These are phyloP conservation scores for Agapornis roseicollis DNA, from an alignment of 2,113 vertebrate genomes.

Conservation along the genomic window DNA sequence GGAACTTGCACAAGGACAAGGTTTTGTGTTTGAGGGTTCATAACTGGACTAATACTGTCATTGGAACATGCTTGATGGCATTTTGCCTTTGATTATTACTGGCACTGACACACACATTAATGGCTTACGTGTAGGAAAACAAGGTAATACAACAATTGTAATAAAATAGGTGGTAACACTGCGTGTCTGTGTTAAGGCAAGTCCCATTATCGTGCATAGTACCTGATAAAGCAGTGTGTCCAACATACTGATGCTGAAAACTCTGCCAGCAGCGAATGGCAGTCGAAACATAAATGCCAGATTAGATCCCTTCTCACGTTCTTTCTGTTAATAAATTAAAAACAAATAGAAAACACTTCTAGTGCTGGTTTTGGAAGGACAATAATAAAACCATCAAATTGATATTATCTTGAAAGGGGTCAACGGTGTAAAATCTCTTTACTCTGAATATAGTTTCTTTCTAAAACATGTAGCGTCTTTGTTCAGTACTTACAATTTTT, in stretches of 20 bases:
- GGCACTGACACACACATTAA: rapidly evolving
- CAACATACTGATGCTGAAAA: constrained; percentile 90
- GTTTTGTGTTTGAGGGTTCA: background rate
- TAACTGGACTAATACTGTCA: background rate
- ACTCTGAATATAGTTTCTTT: background rate
- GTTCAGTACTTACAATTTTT: background rate
- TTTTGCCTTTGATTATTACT: background rate
- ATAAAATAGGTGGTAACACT: background rate
- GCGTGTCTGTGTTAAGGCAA: background rate
- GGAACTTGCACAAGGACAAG: background rate
- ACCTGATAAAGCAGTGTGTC: constrained; percentile 89
- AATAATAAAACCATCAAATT: background rate
- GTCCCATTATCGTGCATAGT: background rate
- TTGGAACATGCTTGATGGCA: background rate
- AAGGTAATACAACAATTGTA: background rate
- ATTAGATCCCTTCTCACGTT: constrained; percentile 86
- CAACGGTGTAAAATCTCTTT: background rate
- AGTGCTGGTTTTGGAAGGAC: background rate
- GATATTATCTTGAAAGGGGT: background rate
- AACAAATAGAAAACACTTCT: background rate
- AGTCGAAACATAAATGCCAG: constrained; percentile 89
- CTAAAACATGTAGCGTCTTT: background rate
- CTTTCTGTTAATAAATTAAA: constrained; percentile 77
- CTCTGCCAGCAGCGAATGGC: constrained; percentile 85
- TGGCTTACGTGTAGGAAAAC: background rate